phyloP scores from a whole-genome alignment of 2,113 vertebrate genomes.

The Pachyramphus minor region DNA sequence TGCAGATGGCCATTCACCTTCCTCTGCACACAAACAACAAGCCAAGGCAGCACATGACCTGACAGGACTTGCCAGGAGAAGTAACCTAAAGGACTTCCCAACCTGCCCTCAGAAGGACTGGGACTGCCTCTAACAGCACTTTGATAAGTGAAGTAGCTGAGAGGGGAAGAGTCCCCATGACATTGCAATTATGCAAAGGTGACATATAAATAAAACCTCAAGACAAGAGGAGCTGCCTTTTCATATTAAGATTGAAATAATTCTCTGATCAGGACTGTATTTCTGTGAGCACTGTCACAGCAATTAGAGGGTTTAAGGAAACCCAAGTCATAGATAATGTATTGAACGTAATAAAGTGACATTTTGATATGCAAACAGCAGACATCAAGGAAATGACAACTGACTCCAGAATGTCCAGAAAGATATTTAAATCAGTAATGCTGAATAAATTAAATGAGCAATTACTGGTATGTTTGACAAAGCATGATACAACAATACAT shows the following conservation, averaged over 20 bases:
- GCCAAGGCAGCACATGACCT: background rate
- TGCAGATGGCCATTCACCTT: rapidly evolving
- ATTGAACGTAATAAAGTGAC: slow-evolving; percentile 1
- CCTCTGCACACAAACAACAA: background rate
- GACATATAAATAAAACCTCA: background rate
- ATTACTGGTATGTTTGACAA: slow-evolving; percentile 45
- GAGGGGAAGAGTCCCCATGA: background rate
- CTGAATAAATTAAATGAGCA: slow-evolving; percentile 32
- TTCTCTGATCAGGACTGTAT: background rate
- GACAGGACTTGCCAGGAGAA: background rate
- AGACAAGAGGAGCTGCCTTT: slow-evolving; percentile 15
- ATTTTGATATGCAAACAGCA: background rate
- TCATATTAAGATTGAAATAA: background rate
- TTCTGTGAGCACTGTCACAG: slow-evolving; percentile 27
- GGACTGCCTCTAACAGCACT: background rate
- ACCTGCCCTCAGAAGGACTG: background rate
- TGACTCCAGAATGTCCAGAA: slow-evolving; percentile 16
- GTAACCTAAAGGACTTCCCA: background rate
- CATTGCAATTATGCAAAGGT: background rate
- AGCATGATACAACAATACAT: slow-evolving; percentile 32
- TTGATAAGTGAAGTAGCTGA: background rate
- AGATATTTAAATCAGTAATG: slow-evolving; percentile 2
- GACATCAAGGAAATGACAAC: background rate
- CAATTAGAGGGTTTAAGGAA: slow-evolving; percentile 49
- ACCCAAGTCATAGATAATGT: slow-evolving; percentile 4